Evolutionary conservation across 2,113 vertebrate species (phyloP), one percentile per base, ranked within the genome.

Genomic region (Dasyurus viverrinus): DNA sequence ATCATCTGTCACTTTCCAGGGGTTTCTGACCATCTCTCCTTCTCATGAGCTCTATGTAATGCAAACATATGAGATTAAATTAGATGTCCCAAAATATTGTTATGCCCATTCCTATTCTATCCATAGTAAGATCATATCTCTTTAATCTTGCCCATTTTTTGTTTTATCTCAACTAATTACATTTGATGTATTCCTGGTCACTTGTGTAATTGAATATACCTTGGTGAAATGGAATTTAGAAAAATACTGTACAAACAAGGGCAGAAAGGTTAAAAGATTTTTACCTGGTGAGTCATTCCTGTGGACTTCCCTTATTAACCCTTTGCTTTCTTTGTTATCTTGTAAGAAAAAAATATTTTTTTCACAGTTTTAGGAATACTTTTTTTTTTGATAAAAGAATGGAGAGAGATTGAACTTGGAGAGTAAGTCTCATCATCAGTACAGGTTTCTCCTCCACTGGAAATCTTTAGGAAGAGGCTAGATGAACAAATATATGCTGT

Each of bases 171-270:
- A 95, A 53, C 36, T 96, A 95, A 98, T 97, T 97, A 90, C 91
- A 57, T 94, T 96, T 97, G 96, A 96, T 97, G 96, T 98, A 95
- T 97, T 97, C 96, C 92, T 95, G 93, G 96, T 97, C 97, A 96
- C 90, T 97, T 95, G 92, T 95, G 54, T 97, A 95, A 98, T 94
- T 94, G 48, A 97, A 98, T 97, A 54, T 97, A 94, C n/a, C 36
- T 53, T 36, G 26, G 26, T 55, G 55, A 97, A 98, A 97, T 93
- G 89, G 95, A 60, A 97, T 97, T 97, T 96, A 94, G 50, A 93
- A 96, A 95, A 94, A 92, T 93, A 12, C 47, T 92, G 96, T 89
- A 54, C 26, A 96, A 93, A 27, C 27, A 25, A 68, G 96, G 96
- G 93, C 94, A 96, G 96, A 96, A 91, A 94, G 95, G 98, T 97